These are phyloP conservation scores for Neolamprologus brichardi DNA, from an alignment of 2,113 vertebrate genomes.

Conservation along the genomic window DNA sequence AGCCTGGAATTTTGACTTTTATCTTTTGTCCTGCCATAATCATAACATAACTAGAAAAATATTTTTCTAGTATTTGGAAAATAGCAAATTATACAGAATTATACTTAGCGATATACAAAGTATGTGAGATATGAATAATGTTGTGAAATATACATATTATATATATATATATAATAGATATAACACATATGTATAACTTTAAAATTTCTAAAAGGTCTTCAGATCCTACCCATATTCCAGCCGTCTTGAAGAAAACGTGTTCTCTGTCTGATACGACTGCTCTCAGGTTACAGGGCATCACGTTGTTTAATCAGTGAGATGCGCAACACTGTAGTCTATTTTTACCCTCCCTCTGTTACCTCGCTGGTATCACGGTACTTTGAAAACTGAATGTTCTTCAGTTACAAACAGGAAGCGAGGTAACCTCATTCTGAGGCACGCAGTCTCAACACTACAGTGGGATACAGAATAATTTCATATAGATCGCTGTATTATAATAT, in stretches of 20 bases:
- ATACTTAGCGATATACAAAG: background rate
- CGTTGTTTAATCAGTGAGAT: conserved; percentile 18
- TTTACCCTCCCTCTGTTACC: conserved; percentile 44
- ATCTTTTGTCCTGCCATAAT: background rate
- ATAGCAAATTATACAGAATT: background rate
- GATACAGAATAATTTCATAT: background rate
- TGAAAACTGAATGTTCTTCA: conserved; percentile 56
- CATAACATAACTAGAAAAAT: background rate
- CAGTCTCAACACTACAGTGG: background rate
- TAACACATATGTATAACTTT: background rate
- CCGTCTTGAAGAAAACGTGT: background rate
- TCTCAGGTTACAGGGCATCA: conserved; percentile 5
- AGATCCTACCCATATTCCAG: conserved; percentile 31
- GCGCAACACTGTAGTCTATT: conserved; percentile 49
- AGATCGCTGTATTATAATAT: background rate
- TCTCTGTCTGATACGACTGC: background rate
- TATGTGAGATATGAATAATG: background rate
- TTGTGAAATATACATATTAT: background rate
- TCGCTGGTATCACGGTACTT: background rate
- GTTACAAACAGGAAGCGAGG: conserved; percentile 75
- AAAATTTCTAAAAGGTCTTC: background rate
- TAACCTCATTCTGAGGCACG: conserved; percentile 55
- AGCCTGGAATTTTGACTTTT: background rate
- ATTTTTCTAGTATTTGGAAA: background rate
- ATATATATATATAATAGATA: background rate